phyloP scores from a whole-genome alignment of 2,113 vertebrate species.

The Panthera tigris region DNA sequence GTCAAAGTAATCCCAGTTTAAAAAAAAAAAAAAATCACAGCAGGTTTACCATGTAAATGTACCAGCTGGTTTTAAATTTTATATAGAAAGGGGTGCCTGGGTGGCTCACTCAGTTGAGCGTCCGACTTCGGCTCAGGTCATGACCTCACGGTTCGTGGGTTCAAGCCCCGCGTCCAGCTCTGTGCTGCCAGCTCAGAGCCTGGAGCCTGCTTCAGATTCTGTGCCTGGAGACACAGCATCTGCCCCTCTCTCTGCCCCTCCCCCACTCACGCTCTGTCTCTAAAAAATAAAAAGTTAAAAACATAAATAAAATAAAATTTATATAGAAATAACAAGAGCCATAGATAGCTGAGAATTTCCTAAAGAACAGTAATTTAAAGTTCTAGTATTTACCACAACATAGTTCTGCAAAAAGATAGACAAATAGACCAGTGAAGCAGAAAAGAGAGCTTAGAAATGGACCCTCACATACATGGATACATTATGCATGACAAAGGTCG shows the following conservation, averaged over 20 bases:
- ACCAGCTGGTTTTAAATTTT: conserved; percentile 12
- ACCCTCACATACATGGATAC: not conserved
- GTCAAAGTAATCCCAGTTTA: not conserved
- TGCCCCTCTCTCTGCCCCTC: no score
- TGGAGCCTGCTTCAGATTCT: no score
- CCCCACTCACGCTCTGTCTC: no score
- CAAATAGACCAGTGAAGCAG: not conserved
- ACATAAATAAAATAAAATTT: not conserved
- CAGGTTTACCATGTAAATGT: conserved; percentile 4
- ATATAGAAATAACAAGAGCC: conserved; percentile 28
- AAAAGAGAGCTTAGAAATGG: not conserved
- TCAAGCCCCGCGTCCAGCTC: no score
- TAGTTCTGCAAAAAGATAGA: not conserved
- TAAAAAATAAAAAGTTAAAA: no score
- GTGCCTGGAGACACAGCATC: no score
- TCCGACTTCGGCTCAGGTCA: no score
- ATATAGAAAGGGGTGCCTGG: not conserved
- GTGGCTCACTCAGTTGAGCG: no score
- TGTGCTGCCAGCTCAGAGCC: no score
- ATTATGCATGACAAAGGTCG: not conserved
- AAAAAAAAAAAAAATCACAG: conserved; percentile 3
- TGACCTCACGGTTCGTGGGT: no score
- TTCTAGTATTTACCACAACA: not conserved
- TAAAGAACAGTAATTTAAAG: not conserved
- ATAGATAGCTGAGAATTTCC: not conserved